These are phyloP conservation scores for Drosophila kikkawai DNA, from an alignment of 1,140 invertebrate genomes.

Conservation along the genomic window DNA sequence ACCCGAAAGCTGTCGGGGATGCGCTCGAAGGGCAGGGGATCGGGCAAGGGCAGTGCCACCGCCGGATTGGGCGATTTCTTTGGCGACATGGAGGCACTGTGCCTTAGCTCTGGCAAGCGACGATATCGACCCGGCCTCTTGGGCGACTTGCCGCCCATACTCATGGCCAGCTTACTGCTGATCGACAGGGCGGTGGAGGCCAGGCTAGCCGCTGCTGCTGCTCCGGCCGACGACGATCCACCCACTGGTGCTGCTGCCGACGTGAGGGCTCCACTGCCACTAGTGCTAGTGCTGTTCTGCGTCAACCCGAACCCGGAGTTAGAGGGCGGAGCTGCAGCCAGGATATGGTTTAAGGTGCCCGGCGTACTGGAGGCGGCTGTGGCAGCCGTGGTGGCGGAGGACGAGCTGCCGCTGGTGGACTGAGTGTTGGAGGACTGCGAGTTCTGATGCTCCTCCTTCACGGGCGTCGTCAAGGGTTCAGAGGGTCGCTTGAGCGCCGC, in stretches of 20 bases:
- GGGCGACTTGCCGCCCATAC: constrained; percentile 68
- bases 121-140: constrained; percentile 78
- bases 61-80: constrained; percentile 81
- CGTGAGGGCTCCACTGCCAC: constrained; percentile 6
- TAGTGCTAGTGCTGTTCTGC: constrained; percentile 53
- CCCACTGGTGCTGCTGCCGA: background rate
- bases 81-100: constrained; percentile 79
- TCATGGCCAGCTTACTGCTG: constrained; percentile 62
- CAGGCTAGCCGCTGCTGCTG: constrained; percentile 38
- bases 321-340: constrained; percentile 42
- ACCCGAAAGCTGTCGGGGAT: constrained; percentile 85
- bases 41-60: constrained; percentile 30
- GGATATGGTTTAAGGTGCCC: constrained; percentile 39
- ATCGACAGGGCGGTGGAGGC: constrained; percentile 57
- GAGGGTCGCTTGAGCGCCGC: constrained; percentile 85
- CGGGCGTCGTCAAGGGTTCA: constrained; percentile 75
- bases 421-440: constrained; percentile 79
- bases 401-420: constrained; percentile 80
- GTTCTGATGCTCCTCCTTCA: constrained; percentile 85
- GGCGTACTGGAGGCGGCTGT: constrained; percentile 74
- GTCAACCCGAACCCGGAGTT: constrained; percentile 54
- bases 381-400: constrained; percentile 78
- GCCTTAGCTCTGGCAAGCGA: constrained; percentile 58
- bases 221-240: constrained; percentile 10
- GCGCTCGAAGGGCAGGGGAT: constrained; percentile 68